Base-by-base conservation (phyloP, 2,888 invertebrate species). In the Schizotus pectinicornis region DNA sequence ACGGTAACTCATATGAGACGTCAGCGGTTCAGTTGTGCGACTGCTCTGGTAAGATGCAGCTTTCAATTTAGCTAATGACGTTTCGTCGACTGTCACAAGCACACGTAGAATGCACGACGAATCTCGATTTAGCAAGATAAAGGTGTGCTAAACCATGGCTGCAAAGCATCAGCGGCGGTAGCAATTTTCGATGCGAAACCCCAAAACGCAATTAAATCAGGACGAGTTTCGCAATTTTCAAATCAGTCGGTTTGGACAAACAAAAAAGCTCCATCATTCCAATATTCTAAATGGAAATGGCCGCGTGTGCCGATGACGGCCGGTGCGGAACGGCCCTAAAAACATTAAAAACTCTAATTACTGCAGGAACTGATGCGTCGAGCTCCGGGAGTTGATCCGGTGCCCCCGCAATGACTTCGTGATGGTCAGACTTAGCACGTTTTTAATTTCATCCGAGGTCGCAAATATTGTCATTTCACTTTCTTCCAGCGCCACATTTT, bases 31-130 rank as follows among this genome's bases (percentile, higher is more conserved):
- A 61, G 42, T 61, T 70, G 77, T 72, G 39, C 74, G 60, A 59
- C 74, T 75, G 74, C 74, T 73, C 67, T 67, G 71, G 73, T 75
- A 78, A 79, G 78, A 79, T 79, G 79, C 79, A 78, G 78, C 79
- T 79, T 79, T 79, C 79, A 79, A 79, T 79, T 79, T 79, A 74
- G 78, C 79, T 79, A 79, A 79, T 79, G 79, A 79, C 78, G 77
- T 79, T 78, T 78, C 77, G 76, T 78, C 76, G 78, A 77, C 78
- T 79, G 79, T 79, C 79, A 77, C 77, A 74, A 76, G 77, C 78
- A 78, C 74, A 78, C 78, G 77, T 71, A 74, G 76, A 75, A 76
- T 75, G 75, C 71, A 74, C 69, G 67, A 67, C 71, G 74, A 74
- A 74, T 75, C 68, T 74, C 75, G 74, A 75, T 76, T 74, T 75